These are phyloP conservation scores for Alloscopus bannaensis DNA, from an alignment of 2,888 invertebrate genomes.

Conservation along the genomic window DNA sequence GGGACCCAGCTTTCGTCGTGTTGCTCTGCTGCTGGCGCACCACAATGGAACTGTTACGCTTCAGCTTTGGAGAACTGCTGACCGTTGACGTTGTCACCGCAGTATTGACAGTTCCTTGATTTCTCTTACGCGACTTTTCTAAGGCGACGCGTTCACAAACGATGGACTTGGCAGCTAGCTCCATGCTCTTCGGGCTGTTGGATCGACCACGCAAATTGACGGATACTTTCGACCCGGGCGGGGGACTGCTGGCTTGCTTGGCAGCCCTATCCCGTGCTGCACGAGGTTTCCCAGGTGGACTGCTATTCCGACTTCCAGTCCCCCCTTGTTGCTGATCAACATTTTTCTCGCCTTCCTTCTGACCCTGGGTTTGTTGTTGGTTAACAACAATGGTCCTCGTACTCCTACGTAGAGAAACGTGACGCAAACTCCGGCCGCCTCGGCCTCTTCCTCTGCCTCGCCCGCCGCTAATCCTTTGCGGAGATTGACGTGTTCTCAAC, in stretches of 20 bases:
- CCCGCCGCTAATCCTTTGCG: neutral
- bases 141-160: conserved; percentile 24
- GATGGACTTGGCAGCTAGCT: conserved; percentile 47
- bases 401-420: conserved; percentile 8
- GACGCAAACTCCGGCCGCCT: conserved; percentile 6
- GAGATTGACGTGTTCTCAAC: neutral
- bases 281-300: conserved; percentile 37
- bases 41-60: neutral
- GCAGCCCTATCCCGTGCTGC: conserved; percentile 15
- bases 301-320: conserved; percentile 9
- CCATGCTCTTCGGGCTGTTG: conserved; percentile 44
- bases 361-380: neutral
- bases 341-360: conserved; percentile 19
- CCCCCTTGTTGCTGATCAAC: neutral
- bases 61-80: neutral
- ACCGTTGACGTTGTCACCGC: too few species aligned
- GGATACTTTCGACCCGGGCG: neutral
- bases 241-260: too few species aligned
- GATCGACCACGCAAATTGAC: conserved; percentile 14
- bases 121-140: conserved; percentile 2
- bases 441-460: conserved; percentile 1
- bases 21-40: conserved; percentile 1
- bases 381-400: conserved; percentile 3
- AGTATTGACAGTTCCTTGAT: neutral
- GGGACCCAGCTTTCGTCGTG: neutral